Conservation (phyloP, 1,140 invertebrate species). For the Papilio machaon region DNA sequence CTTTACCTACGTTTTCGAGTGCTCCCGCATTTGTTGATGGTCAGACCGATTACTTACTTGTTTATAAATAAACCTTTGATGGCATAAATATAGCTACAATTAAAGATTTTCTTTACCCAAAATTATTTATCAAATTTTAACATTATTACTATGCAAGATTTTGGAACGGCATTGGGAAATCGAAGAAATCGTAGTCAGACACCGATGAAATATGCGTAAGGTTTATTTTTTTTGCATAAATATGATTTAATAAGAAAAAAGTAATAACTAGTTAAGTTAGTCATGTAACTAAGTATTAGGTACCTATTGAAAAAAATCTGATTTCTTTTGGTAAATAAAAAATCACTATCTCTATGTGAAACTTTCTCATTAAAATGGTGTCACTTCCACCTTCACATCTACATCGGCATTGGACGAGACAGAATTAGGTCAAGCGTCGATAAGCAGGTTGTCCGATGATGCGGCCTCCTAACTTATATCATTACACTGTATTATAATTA, state of each 20-base stretch:
- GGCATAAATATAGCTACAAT: not conserved
- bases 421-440: slow-evolving; percentile 1
- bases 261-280: no score
- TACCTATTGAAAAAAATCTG: no score
- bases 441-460: not conserved
- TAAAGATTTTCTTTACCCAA: not conserved
- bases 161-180: not conserved
- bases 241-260: no score
- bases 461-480: not conserved
- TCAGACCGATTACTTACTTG: not conserved
- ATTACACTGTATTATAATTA: not conserved
- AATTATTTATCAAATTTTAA: no score
- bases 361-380: not conserved
- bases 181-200: no score
- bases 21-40: slow-evolving; percentile 24
- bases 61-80: slow-evolving; percentile 14
- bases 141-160: not conserved
- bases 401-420: not conserved
- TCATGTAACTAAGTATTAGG: no score
- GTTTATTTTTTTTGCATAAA: no score
- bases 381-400: not conserved
- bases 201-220: no score
- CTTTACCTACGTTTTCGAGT: slow-evolving; percentile 30
- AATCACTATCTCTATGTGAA: not conserved
- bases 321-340: not conserved